Percentiles rank a stretch among this genome's conserved stretches.
Conservation (phyloP, 1,140 invertebrate genomes). For the Magallana ariakensis region DNA sequence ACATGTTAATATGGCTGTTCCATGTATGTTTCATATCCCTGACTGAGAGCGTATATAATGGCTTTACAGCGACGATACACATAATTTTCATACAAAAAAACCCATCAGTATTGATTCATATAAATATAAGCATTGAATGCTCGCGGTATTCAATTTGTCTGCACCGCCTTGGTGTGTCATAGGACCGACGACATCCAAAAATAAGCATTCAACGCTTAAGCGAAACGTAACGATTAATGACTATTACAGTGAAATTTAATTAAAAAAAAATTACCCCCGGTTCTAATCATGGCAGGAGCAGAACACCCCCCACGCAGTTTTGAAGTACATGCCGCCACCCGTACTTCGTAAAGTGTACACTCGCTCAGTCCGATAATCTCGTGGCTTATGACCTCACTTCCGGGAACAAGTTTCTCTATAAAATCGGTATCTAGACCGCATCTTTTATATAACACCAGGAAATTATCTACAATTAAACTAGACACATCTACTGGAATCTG, state of each 20-base stretch:
- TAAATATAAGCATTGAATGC: too few species aligned
- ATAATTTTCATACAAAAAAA: too few species aligned
- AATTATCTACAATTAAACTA: slow-evolving; percentile 51
- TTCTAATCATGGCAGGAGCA: slow-evolving; percentile 50
- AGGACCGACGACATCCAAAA: too few species aligned
- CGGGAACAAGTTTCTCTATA: slow-evolving; percentile 55
- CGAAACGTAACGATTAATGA: too few species aligned
- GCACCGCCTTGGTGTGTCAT: too few species aligned
- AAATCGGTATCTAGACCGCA: slow-evolving; percentile 51
- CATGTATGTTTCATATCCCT: too few species aligned
- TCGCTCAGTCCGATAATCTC: slow-evolving; percentile 44
- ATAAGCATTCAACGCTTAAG: too few species aligned
- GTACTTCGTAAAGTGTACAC: slow-evolving; percentile 55
- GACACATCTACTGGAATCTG: slow-evolving; percentile 53
- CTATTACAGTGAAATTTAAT: neutral
- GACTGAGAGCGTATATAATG: too few species aligned
- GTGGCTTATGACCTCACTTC: slow-evolving; percentile 47
- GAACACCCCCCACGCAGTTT: slow-evolving; percentile 45
- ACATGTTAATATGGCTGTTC: too few species aligned
- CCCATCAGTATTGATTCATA: too few species aligned
- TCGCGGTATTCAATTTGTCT: too few species aligned
- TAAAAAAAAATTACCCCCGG: slow-evolving; percentile 44
- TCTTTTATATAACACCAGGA: slow-evolving; percentile 46
- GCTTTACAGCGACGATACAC: too few species aligned
- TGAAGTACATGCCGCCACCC: slow-evolving; percentile 50